phyloP scores from a whole-genome alignment of 2,888 invertebrate genomes.

The Protonemura montana region DNA sequence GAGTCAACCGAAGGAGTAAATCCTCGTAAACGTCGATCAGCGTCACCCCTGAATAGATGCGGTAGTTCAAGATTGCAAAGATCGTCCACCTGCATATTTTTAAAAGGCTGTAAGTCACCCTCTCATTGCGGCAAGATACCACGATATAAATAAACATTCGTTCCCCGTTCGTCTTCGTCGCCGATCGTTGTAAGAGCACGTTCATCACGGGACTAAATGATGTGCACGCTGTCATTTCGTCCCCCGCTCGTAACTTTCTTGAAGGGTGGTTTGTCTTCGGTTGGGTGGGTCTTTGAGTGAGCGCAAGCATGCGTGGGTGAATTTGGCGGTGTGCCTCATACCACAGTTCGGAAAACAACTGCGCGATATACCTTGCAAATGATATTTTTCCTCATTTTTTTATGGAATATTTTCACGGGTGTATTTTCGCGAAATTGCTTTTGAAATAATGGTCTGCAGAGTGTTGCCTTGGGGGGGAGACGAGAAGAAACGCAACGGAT shows the following conservation, averaged over 20 bases:
- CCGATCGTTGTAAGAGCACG: neutral
- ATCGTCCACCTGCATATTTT: neutral
- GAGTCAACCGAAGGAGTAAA: neutral
- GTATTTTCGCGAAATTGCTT: neutral
- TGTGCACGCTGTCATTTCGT: neutral
- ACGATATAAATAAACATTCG: neutral
- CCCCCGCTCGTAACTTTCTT: neutral
- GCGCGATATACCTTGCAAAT: neutral
- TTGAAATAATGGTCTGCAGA: neutral
- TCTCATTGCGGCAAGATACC: neutral
- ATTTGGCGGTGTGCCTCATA: neutral
- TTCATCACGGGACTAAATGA: neutral
- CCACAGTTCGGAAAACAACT: neutral
- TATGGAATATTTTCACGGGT: neutral
- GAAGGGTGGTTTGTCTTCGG: neutral
- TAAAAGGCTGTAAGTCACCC: neutral
- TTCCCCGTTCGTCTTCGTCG: neutral
- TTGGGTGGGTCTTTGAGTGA: neutral
- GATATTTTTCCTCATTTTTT: neutral
- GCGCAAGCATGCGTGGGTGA: neutral
- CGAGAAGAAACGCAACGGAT: no score
- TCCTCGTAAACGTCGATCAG: neutral
- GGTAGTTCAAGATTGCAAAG: neutral
- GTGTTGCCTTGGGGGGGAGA: no score
- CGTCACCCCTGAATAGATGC: neutral